phyloP scores from a whole-genome alignment of 2,888 invertebrate species.

The Piscicola geometra region DNA sequence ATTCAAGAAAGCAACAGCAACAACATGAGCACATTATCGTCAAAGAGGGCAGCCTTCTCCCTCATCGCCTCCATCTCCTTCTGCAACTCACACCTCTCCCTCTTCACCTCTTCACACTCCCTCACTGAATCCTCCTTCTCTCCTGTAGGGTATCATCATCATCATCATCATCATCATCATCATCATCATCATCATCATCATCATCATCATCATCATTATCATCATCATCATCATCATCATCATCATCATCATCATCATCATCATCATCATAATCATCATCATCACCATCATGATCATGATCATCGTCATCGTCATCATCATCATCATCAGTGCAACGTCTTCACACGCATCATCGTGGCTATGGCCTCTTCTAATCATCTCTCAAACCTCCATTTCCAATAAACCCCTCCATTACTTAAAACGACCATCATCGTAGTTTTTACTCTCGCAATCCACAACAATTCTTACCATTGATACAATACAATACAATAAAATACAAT shows the following conservation, averaged over 20 bases:
- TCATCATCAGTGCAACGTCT: conserved; percentile 39
- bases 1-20: background rate
- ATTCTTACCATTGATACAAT: too few relatives aligned
- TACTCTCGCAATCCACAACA: too few relatives aligned
- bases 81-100: background rate
- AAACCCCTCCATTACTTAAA: too few relatives aligned
- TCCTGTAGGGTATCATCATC: background rate
- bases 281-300: conserved; percentile 35
- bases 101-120: background rate
- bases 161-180: background rate
- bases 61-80: background rate
- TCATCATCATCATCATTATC: conserved; percentile 39
- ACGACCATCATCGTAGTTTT: too few relatives aligned
- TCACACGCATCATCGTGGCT: too few relatives aligned
- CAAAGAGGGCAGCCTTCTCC: conserved; percentile 8
- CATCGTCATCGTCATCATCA: conserved; percentile 40
- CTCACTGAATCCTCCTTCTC: background rate
- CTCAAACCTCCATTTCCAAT: too few relatives aligned
- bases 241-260: conserved; percentile 39
- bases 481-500: too few relatives aligned
- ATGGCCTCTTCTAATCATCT: too few relatives aligned
- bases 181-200: conserved; percentile 16
- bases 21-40: conserved; percentile 12
- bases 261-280: too few relatives aligned
- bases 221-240: conserved; percentile 40